A percentile compares a stretch with the other conserved stretches of the same genome.
Conservation (phyloP, 2,888 invertebrate species). For the Ennomos fuscantarius region DNA sequence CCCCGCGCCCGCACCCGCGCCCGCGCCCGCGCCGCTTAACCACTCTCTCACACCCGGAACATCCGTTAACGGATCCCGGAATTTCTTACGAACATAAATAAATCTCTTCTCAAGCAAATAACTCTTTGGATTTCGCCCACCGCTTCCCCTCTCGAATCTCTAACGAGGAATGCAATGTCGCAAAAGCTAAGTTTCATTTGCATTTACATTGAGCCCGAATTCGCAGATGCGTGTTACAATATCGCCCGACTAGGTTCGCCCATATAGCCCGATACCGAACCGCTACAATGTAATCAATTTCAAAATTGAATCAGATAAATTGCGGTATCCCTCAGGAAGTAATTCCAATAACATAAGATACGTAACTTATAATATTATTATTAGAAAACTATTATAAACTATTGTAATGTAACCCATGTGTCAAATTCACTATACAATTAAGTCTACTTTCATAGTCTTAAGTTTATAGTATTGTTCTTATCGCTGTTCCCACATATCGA, state of each 20-base stretch:
- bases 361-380: conserved; percentile 61
- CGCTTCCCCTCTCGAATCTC: conserved; percentile 61
- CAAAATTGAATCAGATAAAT: conserved; percentile 55
- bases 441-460: conserved; percentile 68
- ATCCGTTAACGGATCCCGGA: conserved; percentile 77
- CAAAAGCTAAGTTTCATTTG: conserved; percentile 61
- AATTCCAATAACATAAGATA: conserved; percentile 71
- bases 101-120: conserved; percentile 76
- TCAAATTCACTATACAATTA: conserved; percentile 73
- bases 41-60: conserved; percentile 68
- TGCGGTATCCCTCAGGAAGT: conserved; percentile 84
- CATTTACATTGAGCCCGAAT: conserved; percentile 58
- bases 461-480: conserved; percentile 79
- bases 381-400: conserved; percentile 61
- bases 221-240: conserved; percentile 76
- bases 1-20: conserved; percentile 38
- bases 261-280: conserved; percentile 78
- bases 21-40: conserved; percentile 55
- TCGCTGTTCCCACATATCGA: conserved; percentile 84
- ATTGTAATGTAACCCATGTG: conserved; percentile 76
- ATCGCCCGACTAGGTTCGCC: conserved; percentile 83
- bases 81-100: conserved; percentile 76
- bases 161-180: conserved; percentile 82
- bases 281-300: conserved; percentile 58
- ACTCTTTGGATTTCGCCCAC: conserved; percentile 76